Conservation (phyloP, 2,113 vertebrate genomes). For the Xyrauchen texanus region DNA sequence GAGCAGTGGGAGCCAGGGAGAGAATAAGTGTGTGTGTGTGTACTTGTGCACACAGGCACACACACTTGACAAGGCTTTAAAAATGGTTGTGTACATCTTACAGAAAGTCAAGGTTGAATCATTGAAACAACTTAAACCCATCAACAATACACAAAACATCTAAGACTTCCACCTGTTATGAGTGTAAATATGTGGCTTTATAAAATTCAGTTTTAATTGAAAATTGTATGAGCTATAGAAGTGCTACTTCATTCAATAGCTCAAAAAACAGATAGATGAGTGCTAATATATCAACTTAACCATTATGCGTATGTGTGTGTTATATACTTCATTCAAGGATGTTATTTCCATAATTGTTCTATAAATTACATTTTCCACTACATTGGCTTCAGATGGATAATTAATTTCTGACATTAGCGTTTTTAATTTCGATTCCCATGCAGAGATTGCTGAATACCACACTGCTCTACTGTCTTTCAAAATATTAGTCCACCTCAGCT, state of each 20-base stretch:
- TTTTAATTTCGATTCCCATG: conserved; percentile 84
- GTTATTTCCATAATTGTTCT: conserved; percentile 83
- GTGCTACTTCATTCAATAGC: conserved; percentile 59
- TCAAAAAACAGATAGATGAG: conserved; percentile 72
- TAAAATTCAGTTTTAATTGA: conserved; percentile 61
- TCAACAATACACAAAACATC: conserved; percentile 55
- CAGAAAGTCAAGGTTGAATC: conserved; percentile 57
- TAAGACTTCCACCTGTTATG: conserved; percentile 13
- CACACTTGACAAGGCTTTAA: conserved; percentile 42
- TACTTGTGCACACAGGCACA: neutral
- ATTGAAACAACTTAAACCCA: conserved; percentile 46
- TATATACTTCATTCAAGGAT: conserved; percentile 87
- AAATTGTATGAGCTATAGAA: conserved; percentile 54
- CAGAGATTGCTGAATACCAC: conserved; percentile 64
- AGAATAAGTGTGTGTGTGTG: conserved; percentile 45
- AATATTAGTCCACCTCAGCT: no score
- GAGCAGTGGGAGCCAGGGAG: neutral
- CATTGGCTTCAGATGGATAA: conserved; percentile 95
- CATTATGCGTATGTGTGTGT: conserved; percentile 17
- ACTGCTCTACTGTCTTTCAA: conserved; percentile 13
- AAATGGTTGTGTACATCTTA: conserved; percentile 37
- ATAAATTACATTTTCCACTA: conserved; percentile 98
- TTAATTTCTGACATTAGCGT: conserved; percentile 91
- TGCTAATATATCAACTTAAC: conserved; percentile 93
- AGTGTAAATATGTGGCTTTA: conserved; percentile 68